Percentiles rank a stretch among this genome's conserved stretches.
Evolutionary conservation across 2,888 invertebrate species (phyloP).

Genomic region (Diploptera punctata): DNA sequence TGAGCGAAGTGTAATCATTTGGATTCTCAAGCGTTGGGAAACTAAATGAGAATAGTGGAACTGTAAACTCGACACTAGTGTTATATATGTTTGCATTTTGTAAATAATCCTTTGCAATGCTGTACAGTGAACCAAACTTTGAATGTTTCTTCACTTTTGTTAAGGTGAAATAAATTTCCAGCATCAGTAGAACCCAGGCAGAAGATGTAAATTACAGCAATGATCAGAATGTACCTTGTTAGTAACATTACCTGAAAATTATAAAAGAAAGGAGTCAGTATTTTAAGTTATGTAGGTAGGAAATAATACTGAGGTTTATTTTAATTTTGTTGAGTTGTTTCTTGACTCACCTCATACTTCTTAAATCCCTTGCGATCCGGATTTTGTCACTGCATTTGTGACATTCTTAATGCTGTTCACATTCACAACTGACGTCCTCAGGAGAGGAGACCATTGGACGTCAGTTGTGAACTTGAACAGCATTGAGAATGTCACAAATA

Average conservation of each 20-base stretch:
- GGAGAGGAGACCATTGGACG: too few relatives aligned
- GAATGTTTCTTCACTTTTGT: conserved; percentile 15
- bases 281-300: too few relatives aligned
- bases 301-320: too few relatives aligned
- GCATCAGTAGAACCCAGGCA: background rate
- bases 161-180: background rate
- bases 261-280: too few relatives aligned
- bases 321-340: too few relatives aligned
- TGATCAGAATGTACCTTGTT: background rate
- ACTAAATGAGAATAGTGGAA: conserved; percentile 35
- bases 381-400: too few relatives aligned
- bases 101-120: conserved; percentile 26
- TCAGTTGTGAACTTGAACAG: too few relatives aligned
- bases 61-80: conserved; percentile 34
- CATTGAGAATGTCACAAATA: too few relatives aligned
- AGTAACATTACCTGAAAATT: background rate
- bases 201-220: background rate
- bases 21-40: conserved; percentile 31
- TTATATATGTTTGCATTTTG: conserved; percentile 31
- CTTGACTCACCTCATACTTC: too few relatives aligned
- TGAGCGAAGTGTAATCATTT: conserved; percentile 23
- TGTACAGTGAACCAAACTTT: conserved; percentile 18
- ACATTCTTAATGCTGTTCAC: too few relatives aligned
- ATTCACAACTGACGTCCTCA: too few relatives aligned
- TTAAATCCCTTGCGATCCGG: too few relatives aligned